phyloP scores from a whole-genome alignment of 2,113 vertebrate genomes.

The Catharus minimus region DNA sequence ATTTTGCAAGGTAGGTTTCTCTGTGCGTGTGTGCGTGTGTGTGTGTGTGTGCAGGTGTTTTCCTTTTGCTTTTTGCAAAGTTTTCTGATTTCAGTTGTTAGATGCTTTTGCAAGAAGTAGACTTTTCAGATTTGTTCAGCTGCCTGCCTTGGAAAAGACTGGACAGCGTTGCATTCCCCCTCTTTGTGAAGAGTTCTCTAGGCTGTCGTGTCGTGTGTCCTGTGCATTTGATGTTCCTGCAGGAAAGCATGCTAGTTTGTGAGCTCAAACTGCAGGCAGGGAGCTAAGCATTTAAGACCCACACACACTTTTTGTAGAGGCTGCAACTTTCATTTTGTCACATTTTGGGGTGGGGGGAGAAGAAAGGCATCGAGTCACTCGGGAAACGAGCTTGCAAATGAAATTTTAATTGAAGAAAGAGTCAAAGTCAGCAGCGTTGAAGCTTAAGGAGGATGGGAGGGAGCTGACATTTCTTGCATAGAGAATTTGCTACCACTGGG shows the following conservation, averaged over 20 bases:
- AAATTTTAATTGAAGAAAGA: constrained; percentile 55
- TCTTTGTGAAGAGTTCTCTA: constrained; percentile 59
- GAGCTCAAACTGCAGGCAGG: constrained; percentile 17
- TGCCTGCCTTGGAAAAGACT: constrained; percentile 61
- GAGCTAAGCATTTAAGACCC: background rate
- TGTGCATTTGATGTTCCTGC: constrained; percentile 62
- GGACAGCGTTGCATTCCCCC: constrained; percentile 40
- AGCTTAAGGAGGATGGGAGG: constrained; percentile 22
- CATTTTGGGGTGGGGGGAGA: constrained; percentile 13
- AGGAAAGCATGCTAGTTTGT: constrained; percentile 34
- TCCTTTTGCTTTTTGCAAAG: constrained; percentile 72
- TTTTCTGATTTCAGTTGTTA: constrained; percentile 73
- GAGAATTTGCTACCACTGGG: constrained; percentile 27
- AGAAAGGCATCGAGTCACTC: background rate
- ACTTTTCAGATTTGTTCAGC: constrained; percentile 57
- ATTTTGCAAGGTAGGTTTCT: constrained; percentile 79
- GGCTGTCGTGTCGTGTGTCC: constrained; percentile 54
- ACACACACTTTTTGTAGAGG: background rate
- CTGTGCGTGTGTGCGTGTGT: background rate
- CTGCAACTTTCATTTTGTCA: constrained; percentile 50
- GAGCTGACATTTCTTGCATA: constrained; percentile 9
- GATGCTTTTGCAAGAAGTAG: constrained; percentile 65
- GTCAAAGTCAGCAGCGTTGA: constrained; percentile 47
- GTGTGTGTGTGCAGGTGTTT: constrained; percentile 24
- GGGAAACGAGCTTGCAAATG: constrained; percentile 39